Conservation (phyloP, 2,888 invertebrate species). For the Tipula vernalis region DNA sequence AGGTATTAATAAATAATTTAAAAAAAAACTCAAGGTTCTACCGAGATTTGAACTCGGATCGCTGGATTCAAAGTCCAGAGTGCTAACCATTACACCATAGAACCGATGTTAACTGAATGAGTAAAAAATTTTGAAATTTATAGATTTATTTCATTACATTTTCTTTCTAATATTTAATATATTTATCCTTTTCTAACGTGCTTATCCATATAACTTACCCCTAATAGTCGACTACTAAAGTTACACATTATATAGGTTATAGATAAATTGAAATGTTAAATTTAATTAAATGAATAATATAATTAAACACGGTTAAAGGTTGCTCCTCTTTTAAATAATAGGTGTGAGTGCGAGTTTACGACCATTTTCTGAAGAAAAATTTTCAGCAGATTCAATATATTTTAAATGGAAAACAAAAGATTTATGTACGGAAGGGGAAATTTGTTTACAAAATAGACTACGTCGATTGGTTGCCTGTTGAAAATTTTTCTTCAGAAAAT, state of each 20-base stretch:
- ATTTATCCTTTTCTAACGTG: background rate
- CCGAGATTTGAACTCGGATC: slow-evolving; percentile 13
- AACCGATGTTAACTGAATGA: slow-evolving; percentile 19
- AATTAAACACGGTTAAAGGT: too few species aligned
- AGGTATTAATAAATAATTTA: background rate
- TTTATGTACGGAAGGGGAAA: too few species aligned
- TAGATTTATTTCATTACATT: background rate
- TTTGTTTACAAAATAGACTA: too few species aligned
- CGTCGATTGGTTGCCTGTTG: too few species aligned
- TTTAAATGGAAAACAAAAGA: too few species aligned
- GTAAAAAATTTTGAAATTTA: background rate
- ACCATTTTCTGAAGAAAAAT: too few species aligned
- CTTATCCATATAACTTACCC: background rate
- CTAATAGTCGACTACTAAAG: background rate
- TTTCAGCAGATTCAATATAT: too few species aligned
- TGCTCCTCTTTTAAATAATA: too few species aligned
- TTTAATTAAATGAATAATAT: background rate
- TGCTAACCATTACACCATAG: slow-evolving; percentile 36
- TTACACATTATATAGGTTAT: background rate
- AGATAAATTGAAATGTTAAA: background rate
- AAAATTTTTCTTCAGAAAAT: too few species aligned
- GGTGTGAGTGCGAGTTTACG: too few species aligned
- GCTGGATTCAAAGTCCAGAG: slow-evolving; percentile 13
- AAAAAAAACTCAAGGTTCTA: slow-evolving; percentile 6
- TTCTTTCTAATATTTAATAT: background rate